Percentiles rank a stretch among this genome's conserved stretches.
These are phyloP conservation scores for Xenopus petersii DNA, from an alignment of 2,797 vertebrate species.

Conservation along the genomic window DNA sequence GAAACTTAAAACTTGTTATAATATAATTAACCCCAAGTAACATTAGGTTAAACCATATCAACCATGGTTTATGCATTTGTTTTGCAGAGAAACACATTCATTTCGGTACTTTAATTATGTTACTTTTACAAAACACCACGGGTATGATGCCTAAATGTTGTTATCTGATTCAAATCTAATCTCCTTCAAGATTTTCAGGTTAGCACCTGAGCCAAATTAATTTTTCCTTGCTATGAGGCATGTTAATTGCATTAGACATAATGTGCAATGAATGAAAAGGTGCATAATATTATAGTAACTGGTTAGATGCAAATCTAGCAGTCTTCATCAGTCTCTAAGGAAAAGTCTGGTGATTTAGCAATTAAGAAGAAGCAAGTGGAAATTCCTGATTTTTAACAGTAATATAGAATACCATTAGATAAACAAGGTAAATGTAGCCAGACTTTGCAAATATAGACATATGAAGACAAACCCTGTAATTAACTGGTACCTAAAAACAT, in stretches of 20 bases:
- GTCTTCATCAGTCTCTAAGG: too few species aligned
- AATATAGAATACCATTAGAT: too few species aligned
- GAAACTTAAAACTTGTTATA: constrained; percentile 4
- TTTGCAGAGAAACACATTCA: constrained; percentile 5
- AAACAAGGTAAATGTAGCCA: too few species aligned
- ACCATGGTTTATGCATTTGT: constrained; percentile 1
- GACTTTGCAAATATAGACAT: too few species aligned
- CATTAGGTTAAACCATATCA: constrained; percentile 2
- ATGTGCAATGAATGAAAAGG: constrained; percentile 21
- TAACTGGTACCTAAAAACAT: too few species aligned
- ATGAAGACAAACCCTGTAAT: too few species aligned
- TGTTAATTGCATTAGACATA: constrained; percentile 33
- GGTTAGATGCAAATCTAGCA: too few species aligned
- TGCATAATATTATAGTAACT: constrained; percentile 9
- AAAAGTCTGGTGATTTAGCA: too few species aligned
- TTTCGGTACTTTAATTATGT: constrained; percentile 12
- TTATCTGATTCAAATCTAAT: constrained; percentile 40
- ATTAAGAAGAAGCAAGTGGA: too few species aligned
- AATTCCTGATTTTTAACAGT: too few species aligned
- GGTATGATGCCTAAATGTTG: constrained; percentile 11
- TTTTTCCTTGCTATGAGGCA: constrained; percentile 37
- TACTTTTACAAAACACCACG: constrained; percentile 13
- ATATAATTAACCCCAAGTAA: constrained; percentile 2
- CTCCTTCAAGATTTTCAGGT: constrained; percentile 35
- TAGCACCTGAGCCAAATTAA: constrained; percentile 48